These are phyloP conservation scores for Adelognathus sp. DNA, from an alignment of 2,888 invertebrate species.

Conservation along the genomic window DNA sequence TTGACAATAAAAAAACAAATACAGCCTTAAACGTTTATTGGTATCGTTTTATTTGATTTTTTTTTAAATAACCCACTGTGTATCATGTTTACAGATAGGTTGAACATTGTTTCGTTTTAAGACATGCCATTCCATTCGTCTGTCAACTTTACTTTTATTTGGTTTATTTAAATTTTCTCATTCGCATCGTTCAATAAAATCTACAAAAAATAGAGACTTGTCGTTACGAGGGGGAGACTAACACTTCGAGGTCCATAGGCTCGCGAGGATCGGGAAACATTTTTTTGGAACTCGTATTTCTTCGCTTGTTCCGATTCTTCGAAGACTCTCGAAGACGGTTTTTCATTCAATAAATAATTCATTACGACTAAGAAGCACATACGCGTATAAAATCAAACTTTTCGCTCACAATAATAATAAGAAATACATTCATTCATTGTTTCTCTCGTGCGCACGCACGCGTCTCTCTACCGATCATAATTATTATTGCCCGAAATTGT, in stretches of 20 bases:
- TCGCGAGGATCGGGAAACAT: background rate
- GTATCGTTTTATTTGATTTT: constrained; percentile 79
- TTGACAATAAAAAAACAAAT: background rate
- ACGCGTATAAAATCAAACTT: constrained; percentile 50
- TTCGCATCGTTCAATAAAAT: constrained; percentile 48
- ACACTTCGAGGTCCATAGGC: constrained; percentile 31
- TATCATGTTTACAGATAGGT: constrained; percentile 44
- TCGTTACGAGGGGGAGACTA: constrained; percentile 41
- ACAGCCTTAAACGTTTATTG: constrained; percentile 71
- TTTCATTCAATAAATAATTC: constrained; percentile 6
- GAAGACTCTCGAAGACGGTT: background rate
- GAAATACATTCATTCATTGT: constrained; percentile 39
- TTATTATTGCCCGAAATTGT: constrained; percentile 57
- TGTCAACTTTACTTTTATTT: constrained; percentile 18
- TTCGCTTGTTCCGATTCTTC: background rate
- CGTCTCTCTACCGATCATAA: constrained; percentile 36
- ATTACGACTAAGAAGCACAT: constrained; percentile 30
- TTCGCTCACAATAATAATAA: constrained; percentile 39
- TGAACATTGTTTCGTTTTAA: constrained; percentile 36
- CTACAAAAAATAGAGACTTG: constrained; percentile 59
- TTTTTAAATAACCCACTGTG: constrained; percentile 54
- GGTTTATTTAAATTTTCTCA: background rate
- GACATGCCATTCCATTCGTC: constrained; percentile 8
- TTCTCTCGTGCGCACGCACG: constrained; percentile 29
- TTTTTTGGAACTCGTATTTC: constrained; percentile 32